Evolutionary conservation across 2,888 invertebrate genomes (phyloP), one percentile per base, ranked within the genome.

Genomic region (Nysson spinosus): DNA sequence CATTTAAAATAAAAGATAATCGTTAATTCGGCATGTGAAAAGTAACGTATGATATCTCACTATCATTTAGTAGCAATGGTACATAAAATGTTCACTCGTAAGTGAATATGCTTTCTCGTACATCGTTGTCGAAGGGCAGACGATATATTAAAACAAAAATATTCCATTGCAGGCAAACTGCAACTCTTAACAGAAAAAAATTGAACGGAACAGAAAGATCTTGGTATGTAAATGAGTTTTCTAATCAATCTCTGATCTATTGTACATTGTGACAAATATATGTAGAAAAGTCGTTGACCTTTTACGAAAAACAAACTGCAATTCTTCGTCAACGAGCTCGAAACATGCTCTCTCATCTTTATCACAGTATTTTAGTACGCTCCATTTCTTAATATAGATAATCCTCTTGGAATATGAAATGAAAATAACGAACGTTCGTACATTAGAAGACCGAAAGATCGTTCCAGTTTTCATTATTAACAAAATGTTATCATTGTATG

Each of bases 1-100:
- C 63, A 68, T 73, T 69, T 51, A 49, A 72, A 77, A 72, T 54
- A 52, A 72, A 74, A 65, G 56, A n/a, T n/a, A n/a, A n/a, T n/a
- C n/a, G n/a, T n/a, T n/a, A n/a, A n/a, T n/a, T n/a, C n/a, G n/a
- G n/a, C n/a, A n/a, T n/a, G n/a, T n/a, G n/a, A 50, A 52, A 40
- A 44, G 28, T 44, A 26, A n/a, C 22, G 12, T 17, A 39, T 12
- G 24, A 43, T 1, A 4, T 40, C n/a, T n/a, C n/a, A n/a, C n/a
- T 14, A 6, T 37, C 37, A 43, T 32, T n/a, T 46, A n/a, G 20
- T 35, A 50, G 34, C 16, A 26, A 28, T 35, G 32, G 26, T 24
- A 12, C 17, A n/a, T 22, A 16, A n/a, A n/a, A 24, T 19, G 35
- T 12, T 14, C 14, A 22, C 16, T 2, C 24, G 11, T n/a, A 3